These are phyloP conservation scores for Pituophis catenifer DNA, from an alignment of 2,113 vertebrate genomes.

Conservation along the genomic window DNA sequence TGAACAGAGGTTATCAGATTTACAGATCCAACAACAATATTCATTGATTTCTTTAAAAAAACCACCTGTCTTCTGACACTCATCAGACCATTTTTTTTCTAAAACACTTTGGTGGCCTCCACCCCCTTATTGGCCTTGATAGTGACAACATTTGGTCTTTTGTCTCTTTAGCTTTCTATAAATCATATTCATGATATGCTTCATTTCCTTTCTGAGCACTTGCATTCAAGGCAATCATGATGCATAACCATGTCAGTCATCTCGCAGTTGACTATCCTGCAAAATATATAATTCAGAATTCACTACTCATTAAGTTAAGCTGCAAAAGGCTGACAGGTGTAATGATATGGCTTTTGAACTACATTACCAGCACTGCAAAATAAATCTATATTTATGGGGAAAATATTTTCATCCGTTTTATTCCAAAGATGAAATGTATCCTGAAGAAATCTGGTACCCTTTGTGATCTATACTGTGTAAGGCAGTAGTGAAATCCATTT, in stretches of 20 bases:
- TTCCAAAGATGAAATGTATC: neutral
- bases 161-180: conserved; percentile 53
- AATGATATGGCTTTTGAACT: conserved; percentile 22
- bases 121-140: neutral
- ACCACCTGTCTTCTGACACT: neutral
- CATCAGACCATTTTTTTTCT: neutral
- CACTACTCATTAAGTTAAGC: conserved; percentile 29
- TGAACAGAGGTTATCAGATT: neutral
- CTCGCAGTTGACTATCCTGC: conserved; percentile 41
- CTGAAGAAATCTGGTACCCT: neutral
- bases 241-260: conserved; percentile 32
- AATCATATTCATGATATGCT: conserved; percentile 63
- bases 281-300: conserved; percentile 30
- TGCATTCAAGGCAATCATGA: conserved; percentile 28
- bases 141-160: conserved; percentile 7
- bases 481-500: neutral
- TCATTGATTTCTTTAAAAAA: neutral
- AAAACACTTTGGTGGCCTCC: neutral
- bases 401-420: neutral
- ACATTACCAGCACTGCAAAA: conserved; percentile 13
- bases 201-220: conserved; percentile 50
- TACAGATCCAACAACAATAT: neutral
- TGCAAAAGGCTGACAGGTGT: neutral
- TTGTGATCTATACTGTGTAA: neutral
- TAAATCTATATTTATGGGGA: conserved; percentile 24